Evolutionary conservation across 2,113 vertebrate species (phyloP).

Genomic region (human (Homo sapiens)): GRCh38 chr2:170402001-170402500

Average conservation of each 20-base stretch:
- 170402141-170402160: too few species aligned
- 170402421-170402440: not conserved
- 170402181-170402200: too few species aligned
- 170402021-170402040: not conserved
- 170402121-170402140: not conserved
- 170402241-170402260: too few species aligned
- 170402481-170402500: not conserved
- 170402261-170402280: not conserved
- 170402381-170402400: not conserved
- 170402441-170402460: not conserved
- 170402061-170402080: not conserved
- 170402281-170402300: not conserved
- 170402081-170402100: not conserved
- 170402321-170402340: not conserved
- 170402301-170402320: not conserved
- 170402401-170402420: not conserved
- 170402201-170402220: too few species aligned
- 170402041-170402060: not conserved
- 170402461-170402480: not conserved
- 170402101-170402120: not conserved
- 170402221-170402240: too few species aligned
- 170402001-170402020: not conserved
- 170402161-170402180: too few species aligned
- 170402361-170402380: not conserved
- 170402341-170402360: not conserved